phyloP scores from a whole-genome alignment of 2,888 invertebrate species.

The Eupithecia dodoneata region DNA sequence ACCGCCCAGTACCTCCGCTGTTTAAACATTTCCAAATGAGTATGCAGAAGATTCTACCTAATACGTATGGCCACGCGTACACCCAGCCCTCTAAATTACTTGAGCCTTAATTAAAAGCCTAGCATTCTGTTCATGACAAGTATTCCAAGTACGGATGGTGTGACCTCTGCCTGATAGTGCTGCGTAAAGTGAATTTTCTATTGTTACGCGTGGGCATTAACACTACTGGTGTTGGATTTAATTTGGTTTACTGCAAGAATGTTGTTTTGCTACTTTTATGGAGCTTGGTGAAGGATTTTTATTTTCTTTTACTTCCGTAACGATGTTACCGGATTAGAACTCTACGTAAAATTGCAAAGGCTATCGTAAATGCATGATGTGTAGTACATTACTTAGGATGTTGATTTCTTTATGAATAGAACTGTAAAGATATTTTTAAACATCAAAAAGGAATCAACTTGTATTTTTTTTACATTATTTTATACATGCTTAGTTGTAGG shows the following conservation, averaged over 20 bases:
- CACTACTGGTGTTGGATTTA: conserved; percentile 40
- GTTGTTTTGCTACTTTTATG: conserved; percentile 5
- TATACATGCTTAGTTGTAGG: neutral
- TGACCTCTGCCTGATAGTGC: conserved; percentile 60
- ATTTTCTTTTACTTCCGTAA: neutral
- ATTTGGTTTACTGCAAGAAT: conserved; percentile 38
- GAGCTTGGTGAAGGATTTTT: neutral
- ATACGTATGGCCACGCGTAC: conserved; percentile 72
- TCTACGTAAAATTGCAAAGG: neutral
- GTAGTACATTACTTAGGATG: too few relatives aligned
- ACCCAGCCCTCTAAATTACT: conserved; percentile 79
- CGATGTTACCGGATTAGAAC: neutral
- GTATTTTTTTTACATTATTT: neutral
- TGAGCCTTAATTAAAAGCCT: conserved; percentile 82
- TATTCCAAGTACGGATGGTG: conserved; percentile 67
- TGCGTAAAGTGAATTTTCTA: conserved; percentile 64
- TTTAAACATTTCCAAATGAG: conserved; percentile 83
- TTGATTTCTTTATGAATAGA: neutral
- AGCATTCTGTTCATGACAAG: conserved; percentile 83
- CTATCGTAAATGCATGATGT: neutral
- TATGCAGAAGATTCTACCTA: conserved; percentile 80
- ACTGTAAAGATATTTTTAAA: neutral
- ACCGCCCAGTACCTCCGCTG: conserved; percentile 58
- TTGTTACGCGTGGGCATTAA: conserved; percentile 42
- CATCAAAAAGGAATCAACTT: neutral